These are phyloP conservation scores for Coremacera marginata DNA, from an alignment of 2,888 invertebrate genomes.

Conservation along the genomic window DNA sequence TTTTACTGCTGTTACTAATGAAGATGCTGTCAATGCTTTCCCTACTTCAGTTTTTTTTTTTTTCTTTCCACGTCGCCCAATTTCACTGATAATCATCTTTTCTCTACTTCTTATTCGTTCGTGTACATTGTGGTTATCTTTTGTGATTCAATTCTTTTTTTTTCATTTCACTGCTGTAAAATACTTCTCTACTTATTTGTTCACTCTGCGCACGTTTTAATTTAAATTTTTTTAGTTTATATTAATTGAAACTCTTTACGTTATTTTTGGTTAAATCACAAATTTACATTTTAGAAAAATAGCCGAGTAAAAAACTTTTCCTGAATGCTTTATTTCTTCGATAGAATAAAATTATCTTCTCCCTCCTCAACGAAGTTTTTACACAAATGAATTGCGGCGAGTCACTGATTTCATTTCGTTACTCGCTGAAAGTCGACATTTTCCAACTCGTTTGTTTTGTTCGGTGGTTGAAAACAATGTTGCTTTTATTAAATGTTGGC, in stretches of 20 bases:
- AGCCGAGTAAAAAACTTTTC: background rate
- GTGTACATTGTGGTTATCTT: background rate
- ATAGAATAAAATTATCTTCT: constrained; percentile 31
- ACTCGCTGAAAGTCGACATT: too few species aligned
- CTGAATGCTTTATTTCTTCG: constrained; percentile 26
- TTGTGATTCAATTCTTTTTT: background rate
- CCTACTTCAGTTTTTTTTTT: background rate
- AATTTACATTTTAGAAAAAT: constrained; percentile 22
- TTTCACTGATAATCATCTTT: constrained; percentile 3
- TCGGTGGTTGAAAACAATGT: background rate
- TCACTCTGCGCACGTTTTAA: constrained; percentile 43
- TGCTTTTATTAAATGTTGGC: too few species aligned
- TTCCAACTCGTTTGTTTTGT: background rate
- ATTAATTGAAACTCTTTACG: constrained; percentile 9
- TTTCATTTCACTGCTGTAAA: background rate
- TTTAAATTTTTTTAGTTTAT: background rate
- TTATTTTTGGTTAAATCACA: background rate
- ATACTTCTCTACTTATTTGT: background rate
- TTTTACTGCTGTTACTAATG: background rate
- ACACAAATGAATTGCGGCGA: constrained; percentile 38
- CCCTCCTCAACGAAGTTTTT: constrained; percentile 35
- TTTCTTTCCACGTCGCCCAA: constrained; percentile 38
- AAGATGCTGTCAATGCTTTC: constrained; percentile 4
- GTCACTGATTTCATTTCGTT: constrained; percentile 34
- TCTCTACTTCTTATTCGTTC: background rate